Conservation (phyloP, 2,888 invertebrate genomes). For the Ptychoptera albimana region DNA sequence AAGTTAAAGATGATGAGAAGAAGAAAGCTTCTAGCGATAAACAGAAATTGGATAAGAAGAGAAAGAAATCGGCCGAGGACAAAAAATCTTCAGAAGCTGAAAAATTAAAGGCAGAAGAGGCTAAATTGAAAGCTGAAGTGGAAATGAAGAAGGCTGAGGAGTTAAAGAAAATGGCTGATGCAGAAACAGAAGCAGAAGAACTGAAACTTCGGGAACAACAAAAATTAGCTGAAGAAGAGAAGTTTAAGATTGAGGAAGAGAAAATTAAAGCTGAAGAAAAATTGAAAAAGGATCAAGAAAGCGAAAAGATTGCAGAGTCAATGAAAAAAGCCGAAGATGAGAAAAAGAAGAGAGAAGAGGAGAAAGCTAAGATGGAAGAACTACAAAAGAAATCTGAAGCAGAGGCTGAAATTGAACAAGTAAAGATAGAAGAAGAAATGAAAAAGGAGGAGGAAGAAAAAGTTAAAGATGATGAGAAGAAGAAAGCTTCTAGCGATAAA, state of each 20-base stretch:
- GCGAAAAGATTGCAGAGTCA: too few species aligned
- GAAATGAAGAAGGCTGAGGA: neutral
- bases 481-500: neutral
- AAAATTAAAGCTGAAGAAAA: too few species aligned
- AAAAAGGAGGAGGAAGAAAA: too few species aligned
- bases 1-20: neutral
- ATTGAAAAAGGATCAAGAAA: too few species aligned
- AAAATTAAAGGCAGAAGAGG: neutral
- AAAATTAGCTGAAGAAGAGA: conserved; percentile 23
- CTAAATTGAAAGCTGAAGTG: neutral
- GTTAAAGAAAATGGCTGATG: neutral
- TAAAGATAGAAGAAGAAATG: neutral
- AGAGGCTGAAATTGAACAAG: neutral
- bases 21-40: neutral
- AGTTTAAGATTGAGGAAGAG: conserved; percentile 16
- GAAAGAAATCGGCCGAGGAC: neutral
- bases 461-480: neutral
- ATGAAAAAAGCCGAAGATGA: neutral
- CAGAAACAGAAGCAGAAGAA: conserved; percentile 12
- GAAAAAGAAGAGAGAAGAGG: neutral
- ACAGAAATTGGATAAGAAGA: neutral
- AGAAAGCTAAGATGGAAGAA: too few species aligned
- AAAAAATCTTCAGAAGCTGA: neutral
- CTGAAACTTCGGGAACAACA: conserved; percentile 9
- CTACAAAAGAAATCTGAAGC: neutral